Evolutionary conservation across 2,113 vertebrate species (phyloP).

Genomic region (Myiozetetes cayanensis): DNA sequence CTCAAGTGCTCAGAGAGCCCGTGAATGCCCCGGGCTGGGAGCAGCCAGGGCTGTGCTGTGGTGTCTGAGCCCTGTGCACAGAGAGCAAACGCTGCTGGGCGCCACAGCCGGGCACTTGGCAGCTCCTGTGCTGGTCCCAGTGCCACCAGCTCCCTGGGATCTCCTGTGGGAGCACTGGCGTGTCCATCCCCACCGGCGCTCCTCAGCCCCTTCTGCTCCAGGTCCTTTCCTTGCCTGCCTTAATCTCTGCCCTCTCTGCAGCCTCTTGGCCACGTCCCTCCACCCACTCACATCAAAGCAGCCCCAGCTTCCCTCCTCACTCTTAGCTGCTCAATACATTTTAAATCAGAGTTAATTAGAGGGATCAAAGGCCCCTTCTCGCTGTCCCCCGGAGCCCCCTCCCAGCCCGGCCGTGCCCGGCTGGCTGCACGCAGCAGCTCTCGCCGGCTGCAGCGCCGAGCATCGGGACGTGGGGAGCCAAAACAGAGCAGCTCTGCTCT

Average conservation of each 20-base stretch:
- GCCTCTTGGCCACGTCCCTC: neutral
- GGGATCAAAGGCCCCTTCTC: slow-evolving; percentile 13
- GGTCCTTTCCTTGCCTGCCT: neutral
- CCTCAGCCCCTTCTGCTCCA: neutral
- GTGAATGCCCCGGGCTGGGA: rapidly evolving
- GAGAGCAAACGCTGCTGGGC: neutral
- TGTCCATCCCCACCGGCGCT: rapidly evolving
- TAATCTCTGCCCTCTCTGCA: neutral
- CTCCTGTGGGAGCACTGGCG: rapidly evolving
- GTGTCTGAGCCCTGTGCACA: rapidly evolving
- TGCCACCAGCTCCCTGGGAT: rapidly evolving
- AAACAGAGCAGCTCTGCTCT: neutral
- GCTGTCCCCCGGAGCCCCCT: neutral
- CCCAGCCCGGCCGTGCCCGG: neutral
- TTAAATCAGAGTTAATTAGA: neutral
- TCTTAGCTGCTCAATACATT: neutral
- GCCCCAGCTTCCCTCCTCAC: neutral
- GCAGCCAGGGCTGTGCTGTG: neutral
- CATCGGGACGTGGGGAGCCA: neutral
- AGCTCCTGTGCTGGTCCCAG: rapidly evolving
- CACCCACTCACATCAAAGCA: neutral
- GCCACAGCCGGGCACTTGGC: rapidly evolving
- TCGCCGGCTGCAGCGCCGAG: neutral
- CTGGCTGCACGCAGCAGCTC: neutral
- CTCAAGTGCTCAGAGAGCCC: rapidly evolving